Evolutionary conservation across 1,140 invertebrate genomes (phyloP), one percentile per base, ranked within the genome.

Genomic region (Anadara kagoshimensis): DNA sequence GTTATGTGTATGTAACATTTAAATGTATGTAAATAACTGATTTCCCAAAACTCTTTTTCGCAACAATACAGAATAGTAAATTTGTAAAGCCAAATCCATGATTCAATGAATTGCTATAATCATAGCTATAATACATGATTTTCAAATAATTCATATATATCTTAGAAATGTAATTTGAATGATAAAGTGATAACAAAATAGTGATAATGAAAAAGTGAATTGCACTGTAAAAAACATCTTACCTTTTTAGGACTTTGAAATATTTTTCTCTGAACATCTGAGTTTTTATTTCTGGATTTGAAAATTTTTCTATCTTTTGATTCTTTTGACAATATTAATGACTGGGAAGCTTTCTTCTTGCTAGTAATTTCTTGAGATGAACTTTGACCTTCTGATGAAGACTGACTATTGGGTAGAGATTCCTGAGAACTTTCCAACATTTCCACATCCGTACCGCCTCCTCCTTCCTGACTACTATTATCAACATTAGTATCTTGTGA

Each of bases 291-390:
- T 63, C 80, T 84, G 45, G 78, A 80, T 61, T 82, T 82, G 72
- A 84, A 84, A 45, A 84, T 79, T 26, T 78, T 80, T 24, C 78
- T 78, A 56, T 81, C 79, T 54, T 69, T 81, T 29, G 29, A 36
- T 36, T 36, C 29, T 36, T 63, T 45, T 0, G 63, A 54, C 41
- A 51, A n/a, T 22, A 56, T 70, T 57, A 63, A 61, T 54, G 63
- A 56, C 12, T 76, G 71, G 24, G 59, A 45, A 18, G 78, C 74
- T 20, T 69, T 59, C 8, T 73, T 69, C 66, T 71, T 69, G 41
- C 69, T 70, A 18, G 71, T 58, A 22, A 76, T 26, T n/a, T 75
- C 71, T 41, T 83, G 79, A 45, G 79, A 83, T 54, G 58, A 73
- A 45, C 75, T 72, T 29, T 75, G 64, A 44, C 74, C 65, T 45